Conservation (phyloP, 2,797 vertebrate genomes). For the Nannoperca australis region DNA sequence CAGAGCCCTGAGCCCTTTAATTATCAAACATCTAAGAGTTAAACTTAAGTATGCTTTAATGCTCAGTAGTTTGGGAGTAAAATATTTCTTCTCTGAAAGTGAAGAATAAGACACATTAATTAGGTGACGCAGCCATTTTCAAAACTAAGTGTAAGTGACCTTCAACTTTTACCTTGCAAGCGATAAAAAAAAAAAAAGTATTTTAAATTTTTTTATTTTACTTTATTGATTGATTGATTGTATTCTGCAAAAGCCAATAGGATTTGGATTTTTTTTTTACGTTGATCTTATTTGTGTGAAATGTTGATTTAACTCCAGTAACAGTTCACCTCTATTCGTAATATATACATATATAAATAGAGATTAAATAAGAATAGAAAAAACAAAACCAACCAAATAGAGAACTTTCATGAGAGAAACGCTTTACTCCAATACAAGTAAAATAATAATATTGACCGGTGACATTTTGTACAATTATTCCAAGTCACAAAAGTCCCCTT, state of each 20-base stretch:
- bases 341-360: neutral
- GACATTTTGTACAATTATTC: neutral
- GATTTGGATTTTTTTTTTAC: too few relatives aligned
- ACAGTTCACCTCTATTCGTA: too few relatives aligned
- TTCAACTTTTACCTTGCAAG: too few relatives aligned
- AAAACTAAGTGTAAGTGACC: neutral
- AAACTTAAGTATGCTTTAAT: neutral
- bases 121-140: neutral
- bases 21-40: neutral
- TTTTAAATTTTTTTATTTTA: too few relatives aligned
- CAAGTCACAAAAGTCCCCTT: neutral
- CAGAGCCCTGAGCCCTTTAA: neutral
- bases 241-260: too few relatives aligned
- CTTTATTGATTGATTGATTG: too few relatives aligned
- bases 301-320: too few relatives aligned
- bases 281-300: too few relatives aligned
- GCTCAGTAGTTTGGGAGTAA: neutral
- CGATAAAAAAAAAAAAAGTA: too few relatives aligned
- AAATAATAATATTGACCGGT: neutral
- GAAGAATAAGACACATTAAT: neutral
- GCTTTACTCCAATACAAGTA: neutral
- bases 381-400: neutral
- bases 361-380: neutral
- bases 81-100: neutral
- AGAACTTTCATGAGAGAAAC: neutral